Base-by-base conservation (phyloP, 1,140 invertebrate species). In the Lycorma delicatula region DNA sequence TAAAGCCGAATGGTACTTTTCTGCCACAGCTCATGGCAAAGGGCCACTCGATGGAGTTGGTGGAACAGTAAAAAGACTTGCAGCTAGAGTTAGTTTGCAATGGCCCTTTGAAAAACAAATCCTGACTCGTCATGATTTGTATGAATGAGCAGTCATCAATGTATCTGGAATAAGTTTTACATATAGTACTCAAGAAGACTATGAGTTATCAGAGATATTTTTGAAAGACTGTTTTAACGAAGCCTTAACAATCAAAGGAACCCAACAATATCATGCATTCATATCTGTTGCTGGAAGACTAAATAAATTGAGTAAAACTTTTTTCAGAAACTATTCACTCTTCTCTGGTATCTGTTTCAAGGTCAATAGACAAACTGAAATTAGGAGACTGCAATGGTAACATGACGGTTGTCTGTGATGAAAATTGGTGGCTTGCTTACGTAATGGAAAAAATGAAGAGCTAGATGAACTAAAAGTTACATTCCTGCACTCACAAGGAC, bases 21-120 rank as follows among this genome's bases (percentile, higher is more conserved):
- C 58, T 48, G 66, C 65, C 51, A 66, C 61, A 58, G 59, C 36
- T n/a, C 63, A 66, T 60, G 61, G n/a, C 59, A 62, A 69, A 62
- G 54, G 60, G n/a, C 61, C 63, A 7, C 63, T 64, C 58, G 65
- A 67, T 52, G 62, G 64, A 16, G 48, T 66, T 28, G 66, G 64
- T 13, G 67, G 66, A 18, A 62, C 62, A 38, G 44, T 66, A 0
- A 68, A 68, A 57, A 58, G 63, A 52, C 48, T 63, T 20, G 64
- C 61, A 49, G 54, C 60, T 41, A 48, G 60, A 22, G 63, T 59
- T 20, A 66, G 64, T 51, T 54, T 64, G 46, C 58, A 63, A 41
- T n/a, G 58, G n/a, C 51, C 58, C 23, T 57, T 46, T 48, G 41
- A 60, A 38, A 29, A 51, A 16, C 56, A 63, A 34, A 65, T 65